Evolutionary conservation across 2,797 vertebrate genomes (phyloP), one percentile per base, ranked within the genome.

Genomic region (Alcedo quadribrachys): DNA sequence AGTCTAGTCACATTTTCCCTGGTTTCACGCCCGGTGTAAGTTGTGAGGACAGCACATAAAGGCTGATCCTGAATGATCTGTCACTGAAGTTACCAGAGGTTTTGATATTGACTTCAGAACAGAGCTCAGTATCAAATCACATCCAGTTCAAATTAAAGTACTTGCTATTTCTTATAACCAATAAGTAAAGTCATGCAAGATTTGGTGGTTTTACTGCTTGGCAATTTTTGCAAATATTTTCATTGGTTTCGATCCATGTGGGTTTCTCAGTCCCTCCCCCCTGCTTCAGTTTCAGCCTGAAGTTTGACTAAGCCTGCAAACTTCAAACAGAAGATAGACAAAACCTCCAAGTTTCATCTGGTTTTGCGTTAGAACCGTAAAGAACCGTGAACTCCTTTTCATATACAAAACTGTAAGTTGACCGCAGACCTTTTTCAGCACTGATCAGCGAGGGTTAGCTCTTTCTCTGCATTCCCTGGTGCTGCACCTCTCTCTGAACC

Each of bases 401-500:
- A 8, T 27, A 48, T 28, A 25, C 79, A 81, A 78, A 78, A 32
- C 32, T 10, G 0, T 54, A 46, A 60, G 69, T 10, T 89, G 79
- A 71, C 76, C 3, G 0, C 71, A 81, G 76, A 83, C 4, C 2
- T 70, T 89, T 90, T 83, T 92, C 84, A 96, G 63, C 7, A 0
- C 66, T 73, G 60, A 55, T 62, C 86, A 45, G 81, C 1, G 16
- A 95, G 93, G 84, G 73, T 93, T 94, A 90, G 90, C 61, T 78
- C 74, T 83, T 94, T 81, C 76, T 89, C 58, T 62, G 78, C 62
- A 21, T 67, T 85, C 88, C 32, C 46, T 53, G 24, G 42, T 86
- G 79, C 85, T 78, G 60, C 82, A 94, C 84, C 76, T 90, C 77
- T 91, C 73, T 69, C 82, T 96, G 84, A 96, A 96, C 90, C 73